Evolutionary conservation across 64 coral and sea anemone genomes (phyloP).

Genomic region (Anthopleura sola): DNA sequence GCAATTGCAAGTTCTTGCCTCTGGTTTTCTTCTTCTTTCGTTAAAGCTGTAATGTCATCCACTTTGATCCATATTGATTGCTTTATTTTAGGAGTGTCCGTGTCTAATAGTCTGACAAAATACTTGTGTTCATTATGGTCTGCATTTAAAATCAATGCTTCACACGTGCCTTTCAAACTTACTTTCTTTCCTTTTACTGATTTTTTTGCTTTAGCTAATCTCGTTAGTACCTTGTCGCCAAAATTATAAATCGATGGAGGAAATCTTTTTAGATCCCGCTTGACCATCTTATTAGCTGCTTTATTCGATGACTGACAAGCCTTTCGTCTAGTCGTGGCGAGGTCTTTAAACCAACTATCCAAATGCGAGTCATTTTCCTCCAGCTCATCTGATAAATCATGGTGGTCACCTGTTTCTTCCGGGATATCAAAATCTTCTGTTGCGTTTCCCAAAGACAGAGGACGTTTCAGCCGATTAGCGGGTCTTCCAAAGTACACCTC

Average conservation of each 20-base stretch:
- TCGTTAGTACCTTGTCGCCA: constrained; percentile 24
- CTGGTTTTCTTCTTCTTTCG: constrained; percentile 1
- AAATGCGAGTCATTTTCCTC: not conserved
- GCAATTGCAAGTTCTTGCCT: not conserved
- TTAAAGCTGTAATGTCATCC: constrained; percentile 28
- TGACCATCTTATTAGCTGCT: not conserved
- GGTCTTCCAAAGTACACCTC: constrained; percentile 34
- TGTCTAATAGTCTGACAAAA: not conserved
- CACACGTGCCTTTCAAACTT: not conserved
- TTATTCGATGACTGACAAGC: not conserved
- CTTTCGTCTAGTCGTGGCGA: not conserved
- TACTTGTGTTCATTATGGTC: constrained; percentile 1
- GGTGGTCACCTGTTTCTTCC: not conserved
- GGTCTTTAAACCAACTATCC: not conserved
- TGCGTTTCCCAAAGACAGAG: not conserved
- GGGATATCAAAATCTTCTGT: not conserved
- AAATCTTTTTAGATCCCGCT: not conserved
- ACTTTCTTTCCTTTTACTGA: not conserved
- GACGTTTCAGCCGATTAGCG: not conserved
- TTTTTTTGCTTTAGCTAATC: not conserved
- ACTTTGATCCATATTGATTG: constrained; percentile 34
- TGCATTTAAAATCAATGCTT: not conserved
- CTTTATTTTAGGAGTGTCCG: not conserved
- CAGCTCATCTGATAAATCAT: not conserved
- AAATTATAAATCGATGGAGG: constrained; percentile 20